A percentile compares a stretch with the other conserved stretches of the same genome.
Evolutionary conservation across 2,888 invertebrate species (phyloP).

Genomic region (Augochlorella aurata): DNA sequence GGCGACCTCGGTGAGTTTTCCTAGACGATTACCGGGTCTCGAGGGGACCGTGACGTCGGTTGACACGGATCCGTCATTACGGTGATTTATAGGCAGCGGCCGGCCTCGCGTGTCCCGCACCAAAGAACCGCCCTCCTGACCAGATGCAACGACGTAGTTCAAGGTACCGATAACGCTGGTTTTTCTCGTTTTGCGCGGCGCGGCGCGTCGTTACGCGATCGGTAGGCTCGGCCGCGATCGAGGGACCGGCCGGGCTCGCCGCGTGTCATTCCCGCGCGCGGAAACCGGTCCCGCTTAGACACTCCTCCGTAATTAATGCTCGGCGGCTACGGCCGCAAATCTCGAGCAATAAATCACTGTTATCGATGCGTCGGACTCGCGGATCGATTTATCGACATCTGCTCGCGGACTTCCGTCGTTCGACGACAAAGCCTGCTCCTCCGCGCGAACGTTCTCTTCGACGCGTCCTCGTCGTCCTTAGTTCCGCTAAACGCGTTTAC

Average conservation of each 20-base stretch:
- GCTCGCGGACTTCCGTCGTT: neutral
- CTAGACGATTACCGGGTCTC: neutral
- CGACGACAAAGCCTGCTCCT: neutral
- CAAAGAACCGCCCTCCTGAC: conserved; percentile 12
- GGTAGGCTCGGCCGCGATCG: neutral
- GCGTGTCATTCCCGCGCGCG: neutral
- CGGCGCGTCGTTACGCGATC: neutral
- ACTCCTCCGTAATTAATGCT: conserved; percentile 29
- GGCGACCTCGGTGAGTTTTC: neutral
- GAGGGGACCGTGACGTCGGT: conserved; percentile 6
- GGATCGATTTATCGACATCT: conserved; percentile 3
- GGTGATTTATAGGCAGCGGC: conserved; percentile 18
- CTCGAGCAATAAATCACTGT: conserved; percentile 30
- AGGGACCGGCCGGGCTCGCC: neutral
- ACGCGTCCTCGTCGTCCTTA: neutral
- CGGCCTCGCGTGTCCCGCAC: conserved; percentile 35
- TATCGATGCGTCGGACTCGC: conserved; percentile 27
- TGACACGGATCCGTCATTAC: conserved; percentile 23
- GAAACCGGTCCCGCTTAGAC: conserved; percentile 37
- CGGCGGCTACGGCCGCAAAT: neutral
- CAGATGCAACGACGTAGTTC: conserved; percentile 39
- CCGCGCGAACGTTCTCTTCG: no score
- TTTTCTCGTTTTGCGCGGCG: neutral
- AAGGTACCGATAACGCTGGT: conserved; percentile 36
- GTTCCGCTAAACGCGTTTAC: neutral